phyloP scores from a whole-genome alignment of 2,113 vertebrate genomes.

The Spermophilus dauricus region DNA sequence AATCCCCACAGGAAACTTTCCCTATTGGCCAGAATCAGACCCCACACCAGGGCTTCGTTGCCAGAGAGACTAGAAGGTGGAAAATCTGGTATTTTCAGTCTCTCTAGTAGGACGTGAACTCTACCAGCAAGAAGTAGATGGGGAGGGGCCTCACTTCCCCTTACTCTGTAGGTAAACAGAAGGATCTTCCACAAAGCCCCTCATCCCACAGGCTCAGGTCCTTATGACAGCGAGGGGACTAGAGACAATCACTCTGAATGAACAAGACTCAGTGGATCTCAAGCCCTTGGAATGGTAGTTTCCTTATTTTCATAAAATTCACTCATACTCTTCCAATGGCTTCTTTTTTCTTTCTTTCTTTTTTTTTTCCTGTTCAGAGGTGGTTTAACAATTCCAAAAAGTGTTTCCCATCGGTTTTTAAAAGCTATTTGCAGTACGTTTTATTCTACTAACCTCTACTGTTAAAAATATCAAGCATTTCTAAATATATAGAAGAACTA shows the following conservation, averaged over 20 bases:
- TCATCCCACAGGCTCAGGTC: not conserved
- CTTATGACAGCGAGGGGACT: not conserved
- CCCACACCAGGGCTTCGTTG: not conserved
- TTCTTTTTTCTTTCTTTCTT: not conserved
- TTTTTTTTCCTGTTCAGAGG: not conserved
- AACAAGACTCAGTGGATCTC: not conserved
- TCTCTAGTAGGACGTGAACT: not conserved
- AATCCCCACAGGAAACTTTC: not conserved
- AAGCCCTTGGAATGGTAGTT: not conserved
- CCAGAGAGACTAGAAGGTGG: not conserved
- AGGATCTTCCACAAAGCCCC: not conserved
- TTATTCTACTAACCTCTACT: too few relatives aligned
- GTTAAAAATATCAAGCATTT: too few relatives aligned
- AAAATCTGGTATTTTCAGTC: slow-evolving; percentile 10
- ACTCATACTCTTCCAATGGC: not conserved
- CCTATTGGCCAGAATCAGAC: not conserved
- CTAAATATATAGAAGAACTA: too few relatives aligned
- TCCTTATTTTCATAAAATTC: not conserved
- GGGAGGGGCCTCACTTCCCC: not conserved
- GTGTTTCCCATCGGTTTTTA: too few relatives aligned
- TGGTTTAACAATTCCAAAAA: too few relatives aligned
- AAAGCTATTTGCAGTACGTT: not conserved
- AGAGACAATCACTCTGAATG: not conserved
- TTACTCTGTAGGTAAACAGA: not conserved
- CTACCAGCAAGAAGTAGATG: not conserved